A percentile compares a stretch with the other conserved stretches of the same genome.
Conservation (phyloP, 2,888 invertebrate species). For the Laothoe populi region DNA sequence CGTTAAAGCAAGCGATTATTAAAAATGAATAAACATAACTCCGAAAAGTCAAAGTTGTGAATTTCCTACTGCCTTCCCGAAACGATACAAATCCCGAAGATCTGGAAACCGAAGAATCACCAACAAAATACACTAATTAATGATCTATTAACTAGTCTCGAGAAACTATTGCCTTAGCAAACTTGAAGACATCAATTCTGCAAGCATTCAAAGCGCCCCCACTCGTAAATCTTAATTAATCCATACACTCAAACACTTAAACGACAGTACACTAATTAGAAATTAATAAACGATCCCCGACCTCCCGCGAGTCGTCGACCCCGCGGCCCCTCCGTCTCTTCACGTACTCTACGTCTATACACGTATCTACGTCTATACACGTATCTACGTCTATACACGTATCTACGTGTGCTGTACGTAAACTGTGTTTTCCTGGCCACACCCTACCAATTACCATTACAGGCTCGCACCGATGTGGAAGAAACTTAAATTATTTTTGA, state of each 20-base stretch:
- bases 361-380: neutral
- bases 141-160: neutral
- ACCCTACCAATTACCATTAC: constrained; percentile 76
- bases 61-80: too few species aligned
- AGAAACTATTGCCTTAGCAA: neutral
- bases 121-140: neutral
- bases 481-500: constrained; percentile 69
- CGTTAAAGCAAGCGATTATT: too few species aligned
- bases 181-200: constrained; percentile 3
- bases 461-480: constrained; percentile 62
- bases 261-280: constrained; percentile 34
- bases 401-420: constrained; percentile 41
- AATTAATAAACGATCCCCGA: constrained; percentile 33
- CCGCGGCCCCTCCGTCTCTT: constrained; percentile 31
- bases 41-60: too few species aligned
- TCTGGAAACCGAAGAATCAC: too few species aligned
- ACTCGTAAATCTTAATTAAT: constrained; percentile 21
- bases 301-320: constrained; percentile 40
- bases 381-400: neutral
- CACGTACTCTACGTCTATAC: neutral
- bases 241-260: constrained; percentile 21
- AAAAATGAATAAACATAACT: too few species aligned
- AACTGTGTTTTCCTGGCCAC: constrained; percentile 66
- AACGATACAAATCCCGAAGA: too few species aligned
- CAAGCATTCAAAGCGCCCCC: neutral